Evolutionary conservation across 2,888 invertebrate species (phyloP).

Genomic region (Xestia c-nigrum): DNA sequence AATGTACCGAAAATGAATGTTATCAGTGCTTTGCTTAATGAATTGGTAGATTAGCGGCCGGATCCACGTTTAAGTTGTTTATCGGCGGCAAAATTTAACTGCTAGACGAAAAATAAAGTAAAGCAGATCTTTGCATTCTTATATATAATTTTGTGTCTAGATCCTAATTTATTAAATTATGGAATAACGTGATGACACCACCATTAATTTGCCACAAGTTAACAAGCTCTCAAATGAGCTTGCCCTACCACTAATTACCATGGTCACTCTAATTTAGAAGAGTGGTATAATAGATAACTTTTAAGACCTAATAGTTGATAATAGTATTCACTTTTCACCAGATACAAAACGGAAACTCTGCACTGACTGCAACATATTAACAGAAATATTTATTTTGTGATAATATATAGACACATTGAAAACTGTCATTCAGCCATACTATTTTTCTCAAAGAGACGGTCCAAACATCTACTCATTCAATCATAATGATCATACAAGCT

Average conservation of each 20-base stretch:
- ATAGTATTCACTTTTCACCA: constrained; percentile 13
- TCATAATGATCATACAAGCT: neutral
- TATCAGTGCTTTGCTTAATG: constrained; percentile 51
- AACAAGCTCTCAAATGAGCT: constrained; percentile 6
- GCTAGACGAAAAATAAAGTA: neutral
- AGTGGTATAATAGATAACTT: neutral
- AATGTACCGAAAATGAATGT: constrained; percentile 38
- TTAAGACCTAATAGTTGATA: neutral
- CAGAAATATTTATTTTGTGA: constrained; percentile 19
- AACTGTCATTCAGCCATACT: neutral
- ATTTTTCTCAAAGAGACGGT: too few relatives aligned
- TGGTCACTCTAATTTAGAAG: constrained; percentile 7
- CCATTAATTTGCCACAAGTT: neutral
- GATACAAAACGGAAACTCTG: constrained; percentile 2
- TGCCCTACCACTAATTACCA: neutral
- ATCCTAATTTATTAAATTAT: neutral
- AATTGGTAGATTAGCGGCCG: constrained; percentile 41
- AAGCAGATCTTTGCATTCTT: too few relatives aligned
- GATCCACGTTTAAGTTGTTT: constrained; percentile 20
- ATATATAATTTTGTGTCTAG: neutral
- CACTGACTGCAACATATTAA: neutral
- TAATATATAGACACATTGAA: neutral
- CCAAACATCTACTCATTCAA: neutral
- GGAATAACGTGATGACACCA: neutral
- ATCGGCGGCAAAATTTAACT: constrained; percentile 41